phyloP scores from a whole-genome alignment of 2,888 invertebrate genomes.

The Microplitis manilae region DNA sequence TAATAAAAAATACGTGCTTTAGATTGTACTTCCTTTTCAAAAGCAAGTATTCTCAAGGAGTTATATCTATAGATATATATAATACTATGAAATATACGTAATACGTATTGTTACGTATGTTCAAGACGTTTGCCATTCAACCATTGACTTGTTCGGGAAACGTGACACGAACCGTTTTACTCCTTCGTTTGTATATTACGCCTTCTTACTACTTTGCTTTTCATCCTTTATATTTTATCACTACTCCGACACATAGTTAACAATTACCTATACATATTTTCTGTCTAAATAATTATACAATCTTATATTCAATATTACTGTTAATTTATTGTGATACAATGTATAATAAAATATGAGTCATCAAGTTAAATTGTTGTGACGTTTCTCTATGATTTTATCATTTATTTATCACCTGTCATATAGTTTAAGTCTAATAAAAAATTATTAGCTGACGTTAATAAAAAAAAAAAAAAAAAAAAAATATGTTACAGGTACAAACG shows the following conservation, averaged over 20 bases:
- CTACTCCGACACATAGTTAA: not conserved
- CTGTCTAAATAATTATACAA: too few species aligned
- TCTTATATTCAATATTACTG: too few species aligned
- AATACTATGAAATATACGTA: slow-evolving; percentile 2
- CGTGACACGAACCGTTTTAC: slow-evolving; percentile 34
- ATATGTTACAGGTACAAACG: slow-evolving; percentile 29
- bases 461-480: too few species aligned
- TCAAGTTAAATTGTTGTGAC: too few species aligned
- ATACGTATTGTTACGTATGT: slow-evolving; percentile 41
- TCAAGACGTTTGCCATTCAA: slow-evolving; percentile 47
- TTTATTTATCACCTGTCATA: too few species aligned
- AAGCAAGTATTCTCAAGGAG: slow-evolving; percentile 13
- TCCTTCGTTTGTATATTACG: slow-evolving; percentile 17
- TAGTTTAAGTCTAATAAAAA: too few species aligned
- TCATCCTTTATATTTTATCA: not conserved
- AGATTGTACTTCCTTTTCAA: not conserved
- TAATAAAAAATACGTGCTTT: not conserved
- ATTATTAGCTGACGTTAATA: not conserved
- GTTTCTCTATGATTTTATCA: too few species aligned
- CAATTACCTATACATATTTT: not conserved
- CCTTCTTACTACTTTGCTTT: not conserved
- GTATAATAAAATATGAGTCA: too few species aligned
- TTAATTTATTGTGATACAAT: too few species aligned
- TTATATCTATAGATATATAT: not conserved
- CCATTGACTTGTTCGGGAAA: slow-evolving; percentile 42